Base-by-base conservation (phyloP, 2,113 vertebrate species). In the Urocitellus parryii region DNA sequence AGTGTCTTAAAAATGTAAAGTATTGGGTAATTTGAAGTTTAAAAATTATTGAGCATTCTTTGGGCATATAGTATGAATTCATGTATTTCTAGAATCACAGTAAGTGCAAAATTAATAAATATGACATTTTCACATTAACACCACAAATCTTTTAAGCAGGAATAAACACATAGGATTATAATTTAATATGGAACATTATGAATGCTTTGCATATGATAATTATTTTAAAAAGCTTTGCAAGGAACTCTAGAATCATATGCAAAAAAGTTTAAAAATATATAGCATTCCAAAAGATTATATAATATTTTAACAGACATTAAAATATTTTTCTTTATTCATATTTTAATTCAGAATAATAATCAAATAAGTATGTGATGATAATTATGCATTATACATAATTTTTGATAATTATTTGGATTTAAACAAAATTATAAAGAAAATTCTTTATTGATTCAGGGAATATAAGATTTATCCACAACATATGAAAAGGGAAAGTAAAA, bases 401-500 rank as follows among this genome's bases (percentile, higher is more conserved):
- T 34, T 85, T 4, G 24, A 56, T 78, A 34, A 86, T 16, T 39
- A 76, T 63, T 77, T 85, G 39, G 18, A 29, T 29, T 67, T 34
- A 93, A 77, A 92, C 56, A 92, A 22, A 65, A 77, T 34, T 92
- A 56, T 29, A 39, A 79, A 37, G 25, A 84, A 25, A 90, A 65
- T 67, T 84, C 2, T 77, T 12, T 81, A 45, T 85, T 2, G 0
- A 42, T 9, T 20, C 67, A 56, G 13, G 63, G 3, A 34, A 25
- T 32, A 22, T 34, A 32, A 25, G 42, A 77, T 77, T 76, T 56
- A 42, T 85, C 12, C 32, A 48, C 5, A 68, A 1, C 34, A 77
- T 34, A 67, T 67, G 20, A 67, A 88, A 61, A 61, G 20, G 58
- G 7, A 22, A 61, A 87, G 20, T 25, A 45, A 29, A 51, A 32